Evolutionary conservation across 2,888 invertebrate species (phyloP), one percentile per base, ranked within the genome.

Genomic region (Drosophila tripunctata): DNA sequence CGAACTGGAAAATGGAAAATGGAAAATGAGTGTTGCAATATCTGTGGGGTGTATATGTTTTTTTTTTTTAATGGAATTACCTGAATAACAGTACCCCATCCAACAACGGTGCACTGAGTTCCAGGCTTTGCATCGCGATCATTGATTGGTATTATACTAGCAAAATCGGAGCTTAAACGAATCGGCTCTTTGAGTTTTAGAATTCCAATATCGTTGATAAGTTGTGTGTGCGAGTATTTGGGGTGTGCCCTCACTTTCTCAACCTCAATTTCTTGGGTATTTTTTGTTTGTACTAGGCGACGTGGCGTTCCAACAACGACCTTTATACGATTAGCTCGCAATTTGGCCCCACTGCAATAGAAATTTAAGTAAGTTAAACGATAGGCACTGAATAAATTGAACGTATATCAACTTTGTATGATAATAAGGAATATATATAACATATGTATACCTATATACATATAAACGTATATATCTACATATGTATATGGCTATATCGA

Each of bases 71-170:
- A n/a, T n/a, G n/a, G 10, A 27, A 1, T 15, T 40, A 88, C 87
- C 65, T 75, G 57, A 3, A 83, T 66, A 4, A 87, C 47, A 2
- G 75, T 68, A 5, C 87, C 87, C 87, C 87, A 87, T 30, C 87
- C 87, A 0, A 83, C 27, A 4, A 76, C 65, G 2, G 73, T 77
- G 52, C 88, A 88, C 2, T 30, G 0, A 0, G n/a, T 10, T 0
- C 72, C 75, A 0, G 52, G 4, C n/a, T 0, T 0, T 3, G 75
- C 33, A 0, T n/a, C 1, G 0, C 0, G 0, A 4, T 58, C n/a
- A 6, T 21, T 2, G 0, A 76, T 0, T 2, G 67, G 31, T 6
- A 85, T 63, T 1, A 47, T 6, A 2, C 3, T 51, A 1, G 36
- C 47, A 8, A 36, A 36, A 0, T 6, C 4, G 0, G 5, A 38